Percentiles rank a stretch among this genome's conserved stretches.
These are phyloP conservation scores for Peromyscus nudipes DNA, from an alignment of 2,797 vertebrate genomes.

Conservation along the genomic window DNA sequence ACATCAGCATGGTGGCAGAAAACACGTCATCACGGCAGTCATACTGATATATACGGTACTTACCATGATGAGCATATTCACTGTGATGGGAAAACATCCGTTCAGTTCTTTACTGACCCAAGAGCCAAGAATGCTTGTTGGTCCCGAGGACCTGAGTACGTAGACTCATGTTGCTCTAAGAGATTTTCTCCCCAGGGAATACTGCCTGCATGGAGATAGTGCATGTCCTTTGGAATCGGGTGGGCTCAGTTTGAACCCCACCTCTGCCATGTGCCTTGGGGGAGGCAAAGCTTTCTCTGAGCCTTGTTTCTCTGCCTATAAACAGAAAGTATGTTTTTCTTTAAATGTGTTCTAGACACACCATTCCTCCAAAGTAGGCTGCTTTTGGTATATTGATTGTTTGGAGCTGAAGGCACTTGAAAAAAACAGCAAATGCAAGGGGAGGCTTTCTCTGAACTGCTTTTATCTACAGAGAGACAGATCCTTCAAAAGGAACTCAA, in stretches of 20 bases:
- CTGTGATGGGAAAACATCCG: neutral
- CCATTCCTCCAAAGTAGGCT: neutral
- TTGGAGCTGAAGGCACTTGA: conserved; percentile 40
- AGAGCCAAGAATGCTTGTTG: neutral
- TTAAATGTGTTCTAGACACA: neutral
- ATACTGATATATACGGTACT: neutral
- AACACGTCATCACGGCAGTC: neutral
- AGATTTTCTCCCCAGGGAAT: neutral
- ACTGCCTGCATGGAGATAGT: accelerated
- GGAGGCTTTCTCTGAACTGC: conserved; percentile 14
- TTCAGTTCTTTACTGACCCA: neutral
- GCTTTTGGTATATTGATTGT: neutral
- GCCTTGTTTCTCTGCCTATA: neutral
- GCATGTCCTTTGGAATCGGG: too few species aligned
- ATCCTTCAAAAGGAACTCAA: conserved; percentile 28
- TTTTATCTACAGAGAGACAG: conserved; percentile 12
- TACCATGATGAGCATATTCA: neutral
- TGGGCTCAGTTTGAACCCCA: neutral
- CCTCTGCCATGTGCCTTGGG: conserved; percentile 3
- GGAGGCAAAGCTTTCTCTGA: neutral
- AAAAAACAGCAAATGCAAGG: neutral
- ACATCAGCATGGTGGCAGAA: neutral
- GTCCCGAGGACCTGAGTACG: accelerated
- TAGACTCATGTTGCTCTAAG: neutral
- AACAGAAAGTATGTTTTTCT: conserved; percentile 31